Evolutionary conservation across 2,888 invertebrate species (phyloP).

Genomic region (Stenotaenia linearis): DNA sequence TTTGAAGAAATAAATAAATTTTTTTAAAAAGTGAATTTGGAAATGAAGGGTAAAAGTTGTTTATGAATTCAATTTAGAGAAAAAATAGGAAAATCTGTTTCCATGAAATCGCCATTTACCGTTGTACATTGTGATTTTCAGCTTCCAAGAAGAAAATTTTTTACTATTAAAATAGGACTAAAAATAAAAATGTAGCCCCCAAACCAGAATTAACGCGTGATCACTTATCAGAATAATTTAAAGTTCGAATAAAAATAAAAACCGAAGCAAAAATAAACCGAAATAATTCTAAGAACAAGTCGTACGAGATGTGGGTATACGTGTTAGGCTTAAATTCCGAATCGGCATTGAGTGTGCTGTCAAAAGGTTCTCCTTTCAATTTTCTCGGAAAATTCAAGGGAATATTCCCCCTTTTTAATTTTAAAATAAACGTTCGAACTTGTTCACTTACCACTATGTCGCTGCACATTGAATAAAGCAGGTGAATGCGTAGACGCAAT

Average conservation of each 20-base stretch:
- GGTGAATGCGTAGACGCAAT: constrained; percentile 3
- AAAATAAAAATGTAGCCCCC: background rate
- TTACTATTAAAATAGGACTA: background rate
- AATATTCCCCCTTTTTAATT: background rate
- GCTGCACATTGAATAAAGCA: constrained; percentile 35
- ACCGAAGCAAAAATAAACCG: background rate
- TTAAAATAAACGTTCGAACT: background rate
- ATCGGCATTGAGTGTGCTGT: background rate
- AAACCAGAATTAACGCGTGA: background rate
- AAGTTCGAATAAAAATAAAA: background rate
- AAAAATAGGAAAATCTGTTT: background rate
- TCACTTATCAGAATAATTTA: background rate
- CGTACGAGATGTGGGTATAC: background rate
- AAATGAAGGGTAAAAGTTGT: no score
- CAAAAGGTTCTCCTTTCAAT: background rate
- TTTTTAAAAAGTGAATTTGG: no score
- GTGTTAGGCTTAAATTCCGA: constrained; percentile 23
- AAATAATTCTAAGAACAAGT: background rate
- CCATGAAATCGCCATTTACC: background rate
- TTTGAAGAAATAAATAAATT: background rate
- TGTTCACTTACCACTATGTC: constrained; percentile 34
- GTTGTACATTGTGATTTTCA: background rate
- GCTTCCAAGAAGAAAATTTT: background rate
- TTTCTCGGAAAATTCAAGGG: background rate
- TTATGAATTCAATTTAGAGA: background rate